A percentile compares a stretch with the other conserved stretches of the same genome.
These are phyloP conservation scores for Scartelaos histophorus DNA, from an alignment of 2,113 vertebrate genomes.

Conservation along the genomic window DNA sequence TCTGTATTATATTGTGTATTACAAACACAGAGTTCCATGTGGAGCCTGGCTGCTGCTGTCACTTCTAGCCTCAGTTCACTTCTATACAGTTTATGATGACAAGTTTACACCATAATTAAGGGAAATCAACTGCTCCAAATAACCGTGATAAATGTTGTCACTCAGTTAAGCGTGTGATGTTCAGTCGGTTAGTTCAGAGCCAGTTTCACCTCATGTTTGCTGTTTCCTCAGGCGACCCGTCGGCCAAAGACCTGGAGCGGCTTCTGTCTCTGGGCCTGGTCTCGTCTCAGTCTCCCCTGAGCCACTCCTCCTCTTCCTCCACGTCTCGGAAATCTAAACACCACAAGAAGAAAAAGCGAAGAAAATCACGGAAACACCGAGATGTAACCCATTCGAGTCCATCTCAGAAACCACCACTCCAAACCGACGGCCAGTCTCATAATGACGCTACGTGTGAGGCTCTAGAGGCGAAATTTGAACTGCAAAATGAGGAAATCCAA, in stretches of 20 bases:
- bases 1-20: too few relatives aligned
- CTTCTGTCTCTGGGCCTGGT: constrained; percentile 79
- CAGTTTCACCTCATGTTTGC: background rate
- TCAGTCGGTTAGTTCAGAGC: too few relatives aligned
- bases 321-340: constrained; percentile 37
- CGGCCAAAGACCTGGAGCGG: constrained; percentile 71
- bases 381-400: constrained; percentile 59
- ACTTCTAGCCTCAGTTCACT: too few relatives aligned
- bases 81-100: too few relatives aligned
- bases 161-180: too few relatives aligned
- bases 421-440: background rate
- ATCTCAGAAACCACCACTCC: constrained; percentile 15
- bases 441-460: background rate
- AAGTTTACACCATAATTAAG: too few relatives aligned
- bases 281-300: constrained; percentile 76
- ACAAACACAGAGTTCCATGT: too few relatives aligned
- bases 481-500: constrained; percentile 34
- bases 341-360: constrained; percentile 65
- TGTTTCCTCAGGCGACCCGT: constrained; percentile 42
- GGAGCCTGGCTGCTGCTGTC: too few relatives aligned
- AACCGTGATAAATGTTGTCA: too few relatives aligned
- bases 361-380: constrained; percentile 67
- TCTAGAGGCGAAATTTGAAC: background rate
- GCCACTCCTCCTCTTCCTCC: constrained; percentile 69
- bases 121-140: too few relatives aligned